Evolutionary conservation across 2,888 invertebrate species (phyloP).

Genomic region (Netelia melanura): DNA sequence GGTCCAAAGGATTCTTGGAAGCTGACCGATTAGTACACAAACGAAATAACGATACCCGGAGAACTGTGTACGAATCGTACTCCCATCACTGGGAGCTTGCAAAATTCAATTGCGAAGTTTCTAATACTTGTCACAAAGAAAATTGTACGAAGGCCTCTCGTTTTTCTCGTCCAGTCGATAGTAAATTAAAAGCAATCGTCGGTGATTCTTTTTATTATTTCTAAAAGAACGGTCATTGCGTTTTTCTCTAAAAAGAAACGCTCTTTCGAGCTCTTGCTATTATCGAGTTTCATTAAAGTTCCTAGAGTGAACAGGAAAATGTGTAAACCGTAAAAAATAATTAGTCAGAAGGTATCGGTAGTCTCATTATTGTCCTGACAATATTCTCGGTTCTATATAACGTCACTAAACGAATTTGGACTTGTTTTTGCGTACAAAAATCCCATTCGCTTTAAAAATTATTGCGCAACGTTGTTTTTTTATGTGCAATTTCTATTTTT

Average conservation of each 20-base stretch:
- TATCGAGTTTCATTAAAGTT: background rate
- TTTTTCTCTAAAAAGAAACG: background rate
- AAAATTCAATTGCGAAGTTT: background rate
- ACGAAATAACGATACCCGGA: slow-evolving; percentile 7
- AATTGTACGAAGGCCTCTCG: slow-evolving; percentile 20
- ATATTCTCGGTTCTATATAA: background rate
- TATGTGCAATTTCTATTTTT: slow-evolving; percentile 20
- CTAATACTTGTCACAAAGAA: background rate
- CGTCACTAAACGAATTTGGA: background rate
- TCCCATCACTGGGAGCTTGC: background rate
- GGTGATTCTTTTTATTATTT: background rate
- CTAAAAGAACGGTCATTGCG: background rate
- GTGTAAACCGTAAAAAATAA: background rate
- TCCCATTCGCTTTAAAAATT: background rate
- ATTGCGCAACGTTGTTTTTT: slow-evolving; percentile 1
- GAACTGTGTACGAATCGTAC: slow-evolving; percentile 10
- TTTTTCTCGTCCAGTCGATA: slow-evolving; percentile 1
- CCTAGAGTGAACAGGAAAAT: background rate
- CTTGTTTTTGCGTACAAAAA: background rate
- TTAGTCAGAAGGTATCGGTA: background rate
- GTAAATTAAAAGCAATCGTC: background rate
- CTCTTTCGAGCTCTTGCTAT: slow-evolving; percentile 14
- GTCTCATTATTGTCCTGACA: too few species aligned
- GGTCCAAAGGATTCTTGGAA: slow-evolving; percentile 23
- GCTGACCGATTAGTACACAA: slow-evolving; percentile 16